Evolutionary conservation across 2,888 invertebrate species (phyloP).

Genomic region (Osedax frankpressi): DNA sequence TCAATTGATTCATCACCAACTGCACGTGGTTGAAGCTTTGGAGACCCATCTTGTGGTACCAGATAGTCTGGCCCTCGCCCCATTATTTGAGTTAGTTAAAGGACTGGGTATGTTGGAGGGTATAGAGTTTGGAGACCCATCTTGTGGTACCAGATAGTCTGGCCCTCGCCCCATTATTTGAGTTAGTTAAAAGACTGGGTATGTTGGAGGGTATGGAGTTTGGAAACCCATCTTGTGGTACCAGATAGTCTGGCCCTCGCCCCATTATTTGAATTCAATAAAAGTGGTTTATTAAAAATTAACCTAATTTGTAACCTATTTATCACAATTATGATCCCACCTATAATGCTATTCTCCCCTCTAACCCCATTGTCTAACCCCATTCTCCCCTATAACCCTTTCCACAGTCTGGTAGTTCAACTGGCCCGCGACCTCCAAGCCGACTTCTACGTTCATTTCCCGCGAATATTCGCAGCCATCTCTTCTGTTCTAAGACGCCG

Average conservation of each 20-base stretch:
- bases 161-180: conserved; percentile 67
- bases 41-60: conserved; percentile 61
- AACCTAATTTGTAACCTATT: neutral
- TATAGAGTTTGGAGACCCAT: too few species aligned
- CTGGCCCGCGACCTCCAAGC: conserved; percentile 72
- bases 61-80: conserved; percentile 63
- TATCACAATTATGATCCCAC: neutral
- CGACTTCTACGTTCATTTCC: conserved; percentile 77
- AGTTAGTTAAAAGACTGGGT: too few species aligned
- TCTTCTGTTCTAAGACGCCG: conserved; percentile 57
- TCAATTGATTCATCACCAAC: conserved; percentile 60
- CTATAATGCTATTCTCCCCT: neutral
- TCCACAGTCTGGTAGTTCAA: conserved; percentile 64
- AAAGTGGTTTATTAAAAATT: too few species aligned
- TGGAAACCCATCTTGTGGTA: conserved; percentile 60
- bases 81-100: conserved; percentile 75
- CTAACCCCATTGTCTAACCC: neutral
- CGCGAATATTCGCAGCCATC: conserved; percentile 60
- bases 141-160: conserved; percentile 60
- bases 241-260: conserved; percentile 64
- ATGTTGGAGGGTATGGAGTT: too few species aligned
- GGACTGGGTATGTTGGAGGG: too few species aligned
- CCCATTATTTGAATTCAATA: conserved; percentile 73
- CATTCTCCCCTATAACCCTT: too few species aligned
- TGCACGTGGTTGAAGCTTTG: conserved; percentile 53